phyloP scores from a whole-genome alignment of 23 tunicate genomes.

The Trididemnum clinides region DNA sequence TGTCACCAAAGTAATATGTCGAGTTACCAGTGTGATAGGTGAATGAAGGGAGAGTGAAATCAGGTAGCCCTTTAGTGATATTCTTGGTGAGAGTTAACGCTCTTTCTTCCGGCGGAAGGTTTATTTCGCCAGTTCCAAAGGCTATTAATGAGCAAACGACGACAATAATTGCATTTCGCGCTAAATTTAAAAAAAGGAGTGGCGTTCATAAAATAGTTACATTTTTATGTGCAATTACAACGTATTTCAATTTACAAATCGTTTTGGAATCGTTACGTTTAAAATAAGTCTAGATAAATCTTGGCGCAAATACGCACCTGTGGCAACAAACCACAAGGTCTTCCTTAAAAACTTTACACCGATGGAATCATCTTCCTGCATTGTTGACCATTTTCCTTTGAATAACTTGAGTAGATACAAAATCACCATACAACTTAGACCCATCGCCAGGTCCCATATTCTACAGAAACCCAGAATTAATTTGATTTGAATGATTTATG shows the following conservation, averaged over 20 bases:
- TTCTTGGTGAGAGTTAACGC: constrained; percentile 71
- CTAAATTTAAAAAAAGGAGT: constrained; percentile 15
- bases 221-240: too few relatives aligned
- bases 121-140: constrained; percentile 46
- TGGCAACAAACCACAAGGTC: constrained; percentile 66
- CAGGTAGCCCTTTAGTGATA: constrained; percentile 63
- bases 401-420: constrained; percentile 51
- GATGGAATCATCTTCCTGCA: constrained; percentile 19
- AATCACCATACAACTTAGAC: constrained; percentile 56
- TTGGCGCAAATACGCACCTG: constrained; percentile 35
- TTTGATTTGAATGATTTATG: too few relatives aligned
- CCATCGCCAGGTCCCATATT: constrained; percentile 59
- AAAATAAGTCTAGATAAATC: too few relatives aligned
- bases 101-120: constrained; percentile 38
- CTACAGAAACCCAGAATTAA: too few relatives aligned
- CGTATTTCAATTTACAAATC: too few relatives aligned
- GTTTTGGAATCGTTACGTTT: too few relatives aligned
- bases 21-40: constrained; percentile 26
- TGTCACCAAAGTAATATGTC: constrained; percentile 43
- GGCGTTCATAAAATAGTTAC: not conserved
- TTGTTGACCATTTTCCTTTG: constrained; percentile 45
- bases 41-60: constrained; percentile 49
- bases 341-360: constrained; percentile 11
- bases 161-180: constrained; percentile 70
- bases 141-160: constrained; percentile 55